Base-by-base conservation (phyloP, 2,797 vertebrate genomes). In the Thunnus albacares region DNA sequence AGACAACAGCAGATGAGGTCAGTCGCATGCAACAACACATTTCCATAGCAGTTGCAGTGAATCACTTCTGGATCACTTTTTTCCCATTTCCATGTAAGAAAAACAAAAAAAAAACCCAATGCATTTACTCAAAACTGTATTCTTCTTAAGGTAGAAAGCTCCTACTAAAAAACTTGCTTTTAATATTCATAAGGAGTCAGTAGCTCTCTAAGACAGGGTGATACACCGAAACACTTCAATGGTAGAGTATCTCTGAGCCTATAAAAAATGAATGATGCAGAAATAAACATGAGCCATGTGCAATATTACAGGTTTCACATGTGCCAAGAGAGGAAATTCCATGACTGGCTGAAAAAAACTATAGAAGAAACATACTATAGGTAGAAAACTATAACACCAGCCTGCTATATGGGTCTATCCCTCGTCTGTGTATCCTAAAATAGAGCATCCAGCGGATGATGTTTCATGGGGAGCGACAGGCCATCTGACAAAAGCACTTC, bases 371-470 rank as follows among this genome's bases (percentile, higher is more conserved):
- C 5, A 30, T 30, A 30, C 28, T 30, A 30, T 30, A 30, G 28
- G 28, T 30, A 56, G 61, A 70, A 2, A 1, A 12, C 49, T 26
- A 17, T 51, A 14, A 53, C 53, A 63, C 22, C 55, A 65, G 55
- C 51, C 56, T 45, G 17, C 2, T 63, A 18, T 58, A n/a, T 18
- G 18, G 49, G 20, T 80, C 35, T 20, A 35, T 57, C n/a, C 15
- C 30, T 61, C 1, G 5, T 70, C 10, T 60, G 5, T 49, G 74
- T n/a, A 10, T 77, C 81, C 63, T 28, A 80, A 80, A 85, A 86
- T 79, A 88, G 85, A 81, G 51, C 75, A 52, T 65, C 28, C 61
- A 63, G 73, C 51, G 53, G 60, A 75, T 87, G 63, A 75, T 22
- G 57, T 65, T 80, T 87, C 73, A 87, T 18, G 15, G 30, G 62